Evolutionary conservation across 2,113 vertebrate genomes (phyloP).

Genomic region (Origma solitaria): DNA sequence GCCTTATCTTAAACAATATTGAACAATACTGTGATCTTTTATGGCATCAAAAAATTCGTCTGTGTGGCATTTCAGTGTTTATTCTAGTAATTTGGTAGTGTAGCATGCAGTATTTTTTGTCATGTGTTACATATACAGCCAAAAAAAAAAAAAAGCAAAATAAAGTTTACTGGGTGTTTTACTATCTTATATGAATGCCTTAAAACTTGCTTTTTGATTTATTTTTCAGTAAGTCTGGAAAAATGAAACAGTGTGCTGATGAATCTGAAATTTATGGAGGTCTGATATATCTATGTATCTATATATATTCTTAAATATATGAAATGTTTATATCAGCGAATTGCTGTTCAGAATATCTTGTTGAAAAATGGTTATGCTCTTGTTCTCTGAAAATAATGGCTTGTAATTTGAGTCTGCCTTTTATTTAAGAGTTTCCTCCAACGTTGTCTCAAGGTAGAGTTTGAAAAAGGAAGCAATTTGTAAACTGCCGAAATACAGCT

Average conservation of each 20-base stretch:
- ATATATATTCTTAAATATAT: not conserved
- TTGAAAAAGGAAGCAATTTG: not conserved
- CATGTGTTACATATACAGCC: not conserved
- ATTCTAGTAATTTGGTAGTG: not conserved
- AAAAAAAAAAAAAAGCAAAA: not conserved
- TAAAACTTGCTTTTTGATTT: not conserved
- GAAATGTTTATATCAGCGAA: not conserved
- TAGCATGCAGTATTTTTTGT: not conserved
- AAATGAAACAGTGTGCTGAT: not conserved
- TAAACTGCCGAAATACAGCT: not conserved
- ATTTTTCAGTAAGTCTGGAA: not conserved
- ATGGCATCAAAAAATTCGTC: not conserved
- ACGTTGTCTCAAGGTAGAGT: not conserved
- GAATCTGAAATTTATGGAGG: not conserved
- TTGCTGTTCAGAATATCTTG: not conserved
- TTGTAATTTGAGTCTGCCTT: not conserved
- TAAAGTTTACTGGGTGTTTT: not conserved
- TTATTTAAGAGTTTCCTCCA: not conserved
- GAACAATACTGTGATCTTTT: not conserved
- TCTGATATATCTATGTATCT: not conserved
- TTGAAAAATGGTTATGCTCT: not conserved
- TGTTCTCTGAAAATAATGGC: not conserved
- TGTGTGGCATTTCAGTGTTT: not conserved
- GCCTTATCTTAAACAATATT: not conserved
- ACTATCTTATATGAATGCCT: not conserved